A percentile compares a stretch with the other conserved stretches of the same genome.
phyloP scores from a whole-genome alignment of 2,113 vertebrate genomes.

The Rhea pennata region DNA sequence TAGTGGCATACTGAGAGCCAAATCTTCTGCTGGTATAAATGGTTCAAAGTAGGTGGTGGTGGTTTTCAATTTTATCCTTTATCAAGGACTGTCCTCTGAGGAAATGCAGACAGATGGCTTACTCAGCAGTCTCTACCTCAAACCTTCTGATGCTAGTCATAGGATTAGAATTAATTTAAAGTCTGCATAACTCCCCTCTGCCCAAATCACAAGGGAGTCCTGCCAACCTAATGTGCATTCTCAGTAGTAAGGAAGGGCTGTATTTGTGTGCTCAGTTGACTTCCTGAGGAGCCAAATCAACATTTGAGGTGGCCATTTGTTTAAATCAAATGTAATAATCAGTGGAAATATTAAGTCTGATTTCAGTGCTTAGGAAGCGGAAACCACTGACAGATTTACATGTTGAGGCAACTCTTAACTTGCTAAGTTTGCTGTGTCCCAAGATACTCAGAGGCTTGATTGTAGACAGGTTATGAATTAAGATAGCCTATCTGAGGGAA shows the following conservation, averaged over 20 bases:
- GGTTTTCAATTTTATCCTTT: neutral
- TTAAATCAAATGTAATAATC: neutral
- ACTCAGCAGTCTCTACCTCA: neutral
- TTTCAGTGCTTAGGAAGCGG: neutral
- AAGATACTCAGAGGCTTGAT: neutral
- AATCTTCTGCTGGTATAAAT: neutral
- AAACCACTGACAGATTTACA: neutral
- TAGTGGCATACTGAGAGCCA: neutral
- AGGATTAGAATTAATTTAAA: neutral
- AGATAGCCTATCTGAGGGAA: neutral
- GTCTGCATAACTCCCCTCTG: neutral
- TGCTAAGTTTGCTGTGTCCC: neutral
- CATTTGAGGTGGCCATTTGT: neutral
- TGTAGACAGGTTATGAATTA: neutral
- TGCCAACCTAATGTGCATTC: accelerated
- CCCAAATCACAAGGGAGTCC: neutral
- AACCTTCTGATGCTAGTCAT: neutral
- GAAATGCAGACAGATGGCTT: neutral
- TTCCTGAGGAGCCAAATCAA: neutral
- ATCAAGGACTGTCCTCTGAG: neutral
- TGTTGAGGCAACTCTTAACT: no score
- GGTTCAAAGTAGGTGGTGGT: neutral
- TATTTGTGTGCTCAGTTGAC: neutral
- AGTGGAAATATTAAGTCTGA: neutral
- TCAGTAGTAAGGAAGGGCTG: neutral